Conservation (phyloP, 35 echinoderm and acorn worm species). For the Holothuria glaberrima region DNA sequence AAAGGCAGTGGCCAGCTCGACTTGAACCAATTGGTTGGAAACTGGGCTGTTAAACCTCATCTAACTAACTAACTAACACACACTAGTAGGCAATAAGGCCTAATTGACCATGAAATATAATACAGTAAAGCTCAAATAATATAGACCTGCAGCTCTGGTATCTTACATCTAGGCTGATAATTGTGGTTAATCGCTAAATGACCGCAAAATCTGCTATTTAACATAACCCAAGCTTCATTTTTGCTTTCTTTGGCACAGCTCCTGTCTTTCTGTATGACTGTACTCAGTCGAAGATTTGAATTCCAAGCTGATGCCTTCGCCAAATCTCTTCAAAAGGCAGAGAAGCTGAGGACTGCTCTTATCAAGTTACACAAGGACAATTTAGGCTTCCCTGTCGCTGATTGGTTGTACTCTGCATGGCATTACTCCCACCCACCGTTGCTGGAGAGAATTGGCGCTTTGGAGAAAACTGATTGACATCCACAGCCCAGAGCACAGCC, state of each 20-base stretch:
- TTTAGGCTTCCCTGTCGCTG: slow-evolving; percentile 89
- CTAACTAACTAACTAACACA: too few species aligned
- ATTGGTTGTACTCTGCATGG: slow-evolving; percentile 92
- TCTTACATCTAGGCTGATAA: too few species aligned
- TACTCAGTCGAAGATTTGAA: slow-evolving; percentile 85
- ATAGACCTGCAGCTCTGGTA: too few species aligned
- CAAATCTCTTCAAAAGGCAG: slow-evolving; percentile 74
- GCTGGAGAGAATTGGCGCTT: slow-evolving; percentile 80
- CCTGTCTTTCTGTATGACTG: slow-evolving; percentile 93
- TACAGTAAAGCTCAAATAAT: too few species aligned
- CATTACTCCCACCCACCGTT: slow-evolving; percentile 98
- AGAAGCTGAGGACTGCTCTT: slow-evolving; percentile 71
- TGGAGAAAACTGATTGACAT: slow-evolving; percentile 81
- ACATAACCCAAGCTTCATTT: too few species aligned
- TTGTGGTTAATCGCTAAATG: too few species aligned
- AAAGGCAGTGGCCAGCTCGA: too few species aligned
- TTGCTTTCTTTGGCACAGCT: slow-evolving; percentile 60
- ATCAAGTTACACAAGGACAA: slow-evolving; percentile 97
- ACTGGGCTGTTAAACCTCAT: too few species aligned
- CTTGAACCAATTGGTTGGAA: too few species aligned
- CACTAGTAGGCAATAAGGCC: too few species aligned
- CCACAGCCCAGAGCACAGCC: background rate
- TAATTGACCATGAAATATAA: too few species aligned
- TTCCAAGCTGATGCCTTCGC: slow-evolving; percentile 99
- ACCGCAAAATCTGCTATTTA: too few species aligned